Evolutionary conservation across 64 coral and sea anemone species (phyloP).

Genomic region (Platygyra sinensis): DNA sequence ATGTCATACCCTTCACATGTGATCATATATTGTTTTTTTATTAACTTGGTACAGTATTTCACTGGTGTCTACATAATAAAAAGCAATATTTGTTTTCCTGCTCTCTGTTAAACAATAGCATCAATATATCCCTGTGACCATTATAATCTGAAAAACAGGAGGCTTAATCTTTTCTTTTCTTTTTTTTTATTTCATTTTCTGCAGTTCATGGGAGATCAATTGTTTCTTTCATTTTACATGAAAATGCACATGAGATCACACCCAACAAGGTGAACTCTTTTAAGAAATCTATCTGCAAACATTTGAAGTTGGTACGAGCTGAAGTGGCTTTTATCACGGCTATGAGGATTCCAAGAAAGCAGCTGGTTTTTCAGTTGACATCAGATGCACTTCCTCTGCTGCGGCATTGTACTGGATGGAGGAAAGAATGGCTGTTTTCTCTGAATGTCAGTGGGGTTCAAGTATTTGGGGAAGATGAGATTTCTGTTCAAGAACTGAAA

Average conservation of each 20-base stretch:
- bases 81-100: no score
- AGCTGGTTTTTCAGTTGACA: constrained; percentile 62
- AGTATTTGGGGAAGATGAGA: constrained; percentile 36
- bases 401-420: constrained; percentile 79
- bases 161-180: background rate
- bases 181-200: background rate
- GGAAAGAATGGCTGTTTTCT: constrained; percentile 78
- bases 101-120: background rate
- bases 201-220: constrained; percentile 46
- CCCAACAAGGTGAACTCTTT: constrained; percentile 50
- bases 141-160: no score
- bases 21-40: no score
- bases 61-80: no score
- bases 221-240: constrained; percentile 50
- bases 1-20: no score
- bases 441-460: constrained; percentile 39
- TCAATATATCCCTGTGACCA: no score
- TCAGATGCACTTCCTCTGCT: constrained; percentile 45
- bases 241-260: constrained; percentile 46
- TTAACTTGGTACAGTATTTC: no score
- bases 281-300: constrained; percentile 73
- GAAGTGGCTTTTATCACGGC: constrained; percentile 69
- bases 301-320: constrained; percentile 50
- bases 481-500: constrained; percentile 73
- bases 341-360: constrained; percentile 23